These are phyloP conservation scores for Holacanthus passer DNA, from an alignment of 2,113 vertebrate species.

Conservation along the genomic window DNA sequence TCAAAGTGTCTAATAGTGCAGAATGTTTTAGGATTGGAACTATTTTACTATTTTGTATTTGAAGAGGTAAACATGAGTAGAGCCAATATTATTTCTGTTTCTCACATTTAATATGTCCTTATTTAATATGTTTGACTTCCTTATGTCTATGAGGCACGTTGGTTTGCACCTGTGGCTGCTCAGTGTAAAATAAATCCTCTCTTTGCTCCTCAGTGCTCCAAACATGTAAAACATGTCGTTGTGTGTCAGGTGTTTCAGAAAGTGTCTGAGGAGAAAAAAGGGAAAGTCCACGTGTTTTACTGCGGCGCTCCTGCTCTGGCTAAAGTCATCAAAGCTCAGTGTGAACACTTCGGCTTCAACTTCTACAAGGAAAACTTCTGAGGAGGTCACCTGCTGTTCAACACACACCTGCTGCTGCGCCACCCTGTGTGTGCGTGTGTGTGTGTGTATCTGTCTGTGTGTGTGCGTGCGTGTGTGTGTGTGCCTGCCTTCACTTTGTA, in stretches of 20 bases:
- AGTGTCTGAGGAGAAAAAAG: constrained; percentile 87
- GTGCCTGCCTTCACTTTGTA: no score
- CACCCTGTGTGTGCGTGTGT: neutral
- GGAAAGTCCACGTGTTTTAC: constrained; percentile 91
- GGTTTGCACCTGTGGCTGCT: no score
- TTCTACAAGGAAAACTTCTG: constrained; percentile 93
- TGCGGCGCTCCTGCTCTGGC: constrained; percentile 88
- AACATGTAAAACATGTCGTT: neutral
- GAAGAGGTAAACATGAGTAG: no score
- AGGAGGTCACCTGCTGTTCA: constrained; percentile 11
- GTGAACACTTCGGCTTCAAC: constrained; percentile 86
- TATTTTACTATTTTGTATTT: no score
- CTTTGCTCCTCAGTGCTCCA: no score
- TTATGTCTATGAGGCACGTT: no score
- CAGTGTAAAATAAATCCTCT: no score
- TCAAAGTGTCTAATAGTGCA: no score
- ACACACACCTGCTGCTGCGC: neutral
- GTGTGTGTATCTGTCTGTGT: constrained; percentile 11
- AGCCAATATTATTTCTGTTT: no score
- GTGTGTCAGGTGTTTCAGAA: constrained; percentile 88
- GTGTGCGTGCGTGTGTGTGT: neutral
- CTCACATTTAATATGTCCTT: no score
- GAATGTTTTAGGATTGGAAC: no score
- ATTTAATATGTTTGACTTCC: no score
- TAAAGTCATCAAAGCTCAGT: constrained; percentile 85